These are phyloP conservation scores for Trachelus stipa DNA, from an alignment of 2,888 invertebrate genomes.

Conservation along the genomic window DNA sequence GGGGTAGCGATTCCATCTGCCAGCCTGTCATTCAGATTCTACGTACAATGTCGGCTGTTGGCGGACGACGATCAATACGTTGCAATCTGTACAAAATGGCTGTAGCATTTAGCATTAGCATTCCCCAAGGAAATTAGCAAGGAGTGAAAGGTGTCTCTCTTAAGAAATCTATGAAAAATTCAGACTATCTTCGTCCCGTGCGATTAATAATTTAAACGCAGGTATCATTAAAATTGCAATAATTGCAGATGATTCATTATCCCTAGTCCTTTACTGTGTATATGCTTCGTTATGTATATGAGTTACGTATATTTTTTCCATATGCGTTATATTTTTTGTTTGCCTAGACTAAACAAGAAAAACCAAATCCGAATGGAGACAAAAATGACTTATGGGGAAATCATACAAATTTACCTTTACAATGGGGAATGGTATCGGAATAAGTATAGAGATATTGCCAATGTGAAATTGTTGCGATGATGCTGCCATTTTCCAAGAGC, in stretches of 20 bases:
- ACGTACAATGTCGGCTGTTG: conserved; percentile 59
- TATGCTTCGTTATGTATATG: not conserved
- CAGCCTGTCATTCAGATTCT: conserved; percentile 68
- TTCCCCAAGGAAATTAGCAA: not conserved
- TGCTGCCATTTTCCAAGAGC: not conserved
- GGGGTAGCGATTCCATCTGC: conserved; percentile 68
- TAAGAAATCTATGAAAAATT: not conserved
- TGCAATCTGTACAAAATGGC: conserved; percentile 67
- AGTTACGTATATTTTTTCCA: not conserved
- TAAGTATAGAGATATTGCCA: not conserved
- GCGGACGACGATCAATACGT: conserved; percentile 64
- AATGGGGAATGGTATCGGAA: not conserved
- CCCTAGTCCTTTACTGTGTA: not conserved
- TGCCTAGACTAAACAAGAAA: not conserved
- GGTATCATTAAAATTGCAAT: not conserved
- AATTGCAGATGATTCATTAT: not conserved
- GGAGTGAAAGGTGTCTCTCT: not conserved
- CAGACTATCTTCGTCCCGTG: not conserved
- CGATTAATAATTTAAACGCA: not conserved
- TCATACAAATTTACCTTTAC: not conserved
- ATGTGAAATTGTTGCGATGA: not conserved
- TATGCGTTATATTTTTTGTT: not conserved
- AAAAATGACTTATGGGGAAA: not conserved
- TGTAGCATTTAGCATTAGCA: too few species aligned
- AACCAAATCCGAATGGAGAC: not conserved